Percentiles rank a stretch among this genome's conserved stretches.
These are phyloP conservation scores for Falco rusticolus DNA, from an alignment of 2,797 vertebrate genomes.

Conservation along the genomic window DNA sequence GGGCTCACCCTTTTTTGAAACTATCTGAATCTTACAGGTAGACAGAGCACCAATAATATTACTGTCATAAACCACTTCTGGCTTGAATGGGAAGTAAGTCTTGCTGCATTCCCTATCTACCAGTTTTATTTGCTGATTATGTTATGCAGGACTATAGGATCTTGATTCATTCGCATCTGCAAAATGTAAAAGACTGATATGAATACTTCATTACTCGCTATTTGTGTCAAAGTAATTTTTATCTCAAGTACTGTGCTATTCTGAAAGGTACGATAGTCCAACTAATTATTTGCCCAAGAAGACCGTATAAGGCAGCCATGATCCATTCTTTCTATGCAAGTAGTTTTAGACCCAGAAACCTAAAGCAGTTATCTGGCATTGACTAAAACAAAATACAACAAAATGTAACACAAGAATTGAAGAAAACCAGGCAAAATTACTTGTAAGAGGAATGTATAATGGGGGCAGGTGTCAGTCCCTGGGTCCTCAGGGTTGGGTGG, in stretches of 20 bases:
- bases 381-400: background rate
- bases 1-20: background rate
- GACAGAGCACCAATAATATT: background rate
- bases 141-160: background rate
- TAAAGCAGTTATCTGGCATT: background rate
- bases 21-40: background rate
- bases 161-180: background rate
- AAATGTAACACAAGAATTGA: background rate
- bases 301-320: background rate
- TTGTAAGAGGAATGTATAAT: background rate
- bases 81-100: background rate
- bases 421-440: background rate
- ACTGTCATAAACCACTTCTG: background rate
- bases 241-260: background rate
- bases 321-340: background rate
- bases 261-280: background rate
- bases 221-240: background rate
- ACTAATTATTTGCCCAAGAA: background rate
- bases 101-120: background rate
- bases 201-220: background rate
- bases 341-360: background rate
- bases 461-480: fast-evolving
- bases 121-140: background rate
- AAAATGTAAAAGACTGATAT: background rate
- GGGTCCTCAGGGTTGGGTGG: background rate